Evolutionary conservation across 2,888 invertebrate species (phyloP).

Genomic region (Cephus nigrinus): DNA sequence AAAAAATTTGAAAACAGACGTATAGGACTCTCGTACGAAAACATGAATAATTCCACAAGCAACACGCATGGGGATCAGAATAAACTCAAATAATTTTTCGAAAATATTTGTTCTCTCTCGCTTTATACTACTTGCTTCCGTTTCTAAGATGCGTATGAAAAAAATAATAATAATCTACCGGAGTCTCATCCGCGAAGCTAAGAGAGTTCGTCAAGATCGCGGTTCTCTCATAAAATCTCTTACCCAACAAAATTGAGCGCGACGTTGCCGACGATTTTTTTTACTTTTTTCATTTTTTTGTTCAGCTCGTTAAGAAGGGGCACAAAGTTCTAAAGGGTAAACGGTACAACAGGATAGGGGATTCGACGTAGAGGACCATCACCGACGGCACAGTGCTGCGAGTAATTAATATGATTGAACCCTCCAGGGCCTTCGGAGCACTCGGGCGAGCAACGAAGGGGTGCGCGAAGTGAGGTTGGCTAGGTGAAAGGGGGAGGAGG

Average conservation of each 20-base stretch:
- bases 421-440: conserved; percentile 33
- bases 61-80: not conserved
- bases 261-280: not conserved
- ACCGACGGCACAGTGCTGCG: conserved; percentile 27
- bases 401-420: conserved; percentile 60
- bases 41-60: not conserved
- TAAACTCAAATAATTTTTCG: not conserved
- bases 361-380: not conserved
- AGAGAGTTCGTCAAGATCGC: not conserved
- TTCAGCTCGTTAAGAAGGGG: not conserved
- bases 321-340: not conserved
- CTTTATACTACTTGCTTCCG: too few relatives aligned
- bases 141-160: not conserved
- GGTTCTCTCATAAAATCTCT: not conserved
- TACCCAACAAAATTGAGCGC: not conserved
- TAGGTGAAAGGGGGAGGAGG: conserved; percentile 26
- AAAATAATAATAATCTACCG: not conserved
- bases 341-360: not conserved
- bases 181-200: not conserved
- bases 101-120: not conserved
- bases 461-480: conserved; percentile 17
- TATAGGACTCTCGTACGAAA: not conserved
- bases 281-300: not conserved
- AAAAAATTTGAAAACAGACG: not conserved
- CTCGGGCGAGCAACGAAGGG: conserved; percentile 18